These are phyloP conservation scores for Urocitellus parryii DNA, from an alignment of 2,113 vertebrate genomes.

Conservation along the genomic window DNA sequence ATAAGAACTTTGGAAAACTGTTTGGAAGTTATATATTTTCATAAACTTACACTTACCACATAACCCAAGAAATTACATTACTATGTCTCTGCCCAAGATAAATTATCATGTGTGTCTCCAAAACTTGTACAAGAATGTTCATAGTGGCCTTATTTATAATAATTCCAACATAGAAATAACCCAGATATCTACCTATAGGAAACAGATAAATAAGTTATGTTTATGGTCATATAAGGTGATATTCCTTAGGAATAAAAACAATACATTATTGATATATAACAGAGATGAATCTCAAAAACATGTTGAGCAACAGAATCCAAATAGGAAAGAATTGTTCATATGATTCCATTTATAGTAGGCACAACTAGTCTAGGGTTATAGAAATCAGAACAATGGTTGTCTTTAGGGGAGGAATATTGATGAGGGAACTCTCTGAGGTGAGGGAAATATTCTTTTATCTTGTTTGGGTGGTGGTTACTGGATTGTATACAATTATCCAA, in stretches of 20 bases:
- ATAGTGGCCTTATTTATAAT: neutral
- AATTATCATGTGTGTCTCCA: neutral
- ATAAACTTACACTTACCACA: neutral
- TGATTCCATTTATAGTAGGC: neutral
- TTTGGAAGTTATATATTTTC: neutral
- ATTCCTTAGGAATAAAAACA: neutral
- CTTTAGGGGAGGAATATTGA: neutral
- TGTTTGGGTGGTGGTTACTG: neutral
- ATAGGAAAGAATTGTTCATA: neutral
- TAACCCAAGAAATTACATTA: neutral
- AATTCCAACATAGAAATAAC: constrained; percentile 16
- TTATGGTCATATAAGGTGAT: neutral
- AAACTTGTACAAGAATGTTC: neutral
- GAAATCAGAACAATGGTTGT: neutral
- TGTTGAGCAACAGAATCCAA: neutral
- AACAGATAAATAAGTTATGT: neutral
- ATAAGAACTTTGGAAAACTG: neutral
- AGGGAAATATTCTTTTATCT: neutral
- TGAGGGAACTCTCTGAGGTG: neutral
- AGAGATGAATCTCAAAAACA: neutral
- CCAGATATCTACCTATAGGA: neutral
- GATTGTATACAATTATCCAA: neutral
- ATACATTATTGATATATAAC: neutral
- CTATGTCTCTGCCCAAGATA: neutral
- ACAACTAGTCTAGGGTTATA: neutral